Conservation (phyloP, 2,797 vertebrate genomes). For the Micromesistius poutassou region DNA sequence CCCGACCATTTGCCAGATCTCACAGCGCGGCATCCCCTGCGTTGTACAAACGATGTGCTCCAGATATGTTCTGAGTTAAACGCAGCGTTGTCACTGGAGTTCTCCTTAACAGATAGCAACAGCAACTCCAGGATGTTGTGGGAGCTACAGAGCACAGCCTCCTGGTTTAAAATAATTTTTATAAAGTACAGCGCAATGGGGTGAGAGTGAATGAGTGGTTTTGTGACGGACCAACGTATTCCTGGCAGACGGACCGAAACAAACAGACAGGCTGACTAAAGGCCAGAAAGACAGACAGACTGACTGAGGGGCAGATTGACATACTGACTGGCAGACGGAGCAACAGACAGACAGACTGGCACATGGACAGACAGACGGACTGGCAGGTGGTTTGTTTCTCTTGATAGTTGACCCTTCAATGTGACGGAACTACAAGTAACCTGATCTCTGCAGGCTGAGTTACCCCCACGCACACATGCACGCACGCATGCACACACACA, state of each 20-base stretch:
- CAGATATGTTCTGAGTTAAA: too few relatives aligned
- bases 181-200: background rate
- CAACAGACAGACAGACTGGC: background rate
- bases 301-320: background rate
- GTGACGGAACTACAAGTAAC: slow-evolving; percentile 33
- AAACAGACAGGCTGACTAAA: background rate
- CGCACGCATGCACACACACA: slow-evolving; percentile 8
- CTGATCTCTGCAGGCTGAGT: slow-evolving; percentile 17
- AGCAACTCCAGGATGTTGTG: background rate
- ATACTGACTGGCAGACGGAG: background rate
- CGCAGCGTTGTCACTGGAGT: background rate
- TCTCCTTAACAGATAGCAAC: background rate
- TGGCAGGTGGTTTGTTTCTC: background rate
- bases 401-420: background rate
- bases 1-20: too few relatives aligned
- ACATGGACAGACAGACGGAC: background rate
- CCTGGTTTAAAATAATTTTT: background rate
- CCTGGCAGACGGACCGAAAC: background rate
- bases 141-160: background rate
- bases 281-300: background rate
- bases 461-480: slow-evolving; percentile 15
- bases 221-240: background rate
- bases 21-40: too few relatives aligned
- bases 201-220: background rate
- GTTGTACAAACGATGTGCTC: too few relatives aligned